Base-by-base conservation (phyloP, 2,888 invertebrate genomes). In the Siphlonurus alternatus region DNA sequence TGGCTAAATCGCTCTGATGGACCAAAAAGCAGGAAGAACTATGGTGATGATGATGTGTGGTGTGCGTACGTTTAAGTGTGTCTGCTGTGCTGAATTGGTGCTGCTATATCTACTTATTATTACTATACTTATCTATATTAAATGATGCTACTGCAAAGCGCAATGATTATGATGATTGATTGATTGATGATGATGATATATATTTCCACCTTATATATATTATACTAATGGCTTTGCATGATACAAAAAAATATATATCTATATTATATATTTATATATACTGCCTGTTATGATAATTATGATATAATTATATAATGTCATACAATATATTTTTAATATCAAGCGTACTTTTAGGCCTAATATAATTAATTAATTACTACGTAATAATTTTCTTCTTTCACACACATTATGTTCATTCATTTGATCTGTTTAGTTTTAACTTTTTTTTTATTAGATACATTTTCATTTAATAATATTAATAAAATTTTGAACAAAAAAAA, bases 391-490 rank as follows among this genome's bases (percentile, higher is more conserved):
- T 61, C 20, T 61, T 61, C 18, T 24, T 61, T 61, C 7, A 61
- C 25, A 61, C 24, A 59, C 2, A 38, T 15, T 38, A 38, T 38
- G 38, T 38, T 20, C 24, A 38, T 61, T 61, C n/a, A 61, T 24
- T 61, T 61, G 38, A 61, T 61, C 61, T 19, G 38, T 25, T 20
- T n/a, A n/a, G n/a, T n/a, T n/a, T n/a, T n/a, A n/a, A n/a, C n/a
- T n/a, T n/a, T n/a, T n/a, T n/a, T n/a, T n/a, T n/a, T n/a, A n/a
- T n/a, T n/a, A n/a, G n/a, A n/a, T n/a, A n/a, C n/a, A n/a, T n/a
- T n/a, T n/a, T n/a, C n/a, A n/a, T n/a, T n/a, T n/a, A n/a, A n/a
- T n/a, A n/a, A n/a, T n/a, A n/a, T n/a, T n/a, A n/a, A n/a, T n/a
- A n/a, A n/a, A n/a, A n/a, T n/a, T n/a, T n/a, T n/a, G n/a, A n/a